Evolutionary conservation across 2,888 invertebrate genomes (phyloP).

Genomic region (Ametastegia equiseti): DNA sequence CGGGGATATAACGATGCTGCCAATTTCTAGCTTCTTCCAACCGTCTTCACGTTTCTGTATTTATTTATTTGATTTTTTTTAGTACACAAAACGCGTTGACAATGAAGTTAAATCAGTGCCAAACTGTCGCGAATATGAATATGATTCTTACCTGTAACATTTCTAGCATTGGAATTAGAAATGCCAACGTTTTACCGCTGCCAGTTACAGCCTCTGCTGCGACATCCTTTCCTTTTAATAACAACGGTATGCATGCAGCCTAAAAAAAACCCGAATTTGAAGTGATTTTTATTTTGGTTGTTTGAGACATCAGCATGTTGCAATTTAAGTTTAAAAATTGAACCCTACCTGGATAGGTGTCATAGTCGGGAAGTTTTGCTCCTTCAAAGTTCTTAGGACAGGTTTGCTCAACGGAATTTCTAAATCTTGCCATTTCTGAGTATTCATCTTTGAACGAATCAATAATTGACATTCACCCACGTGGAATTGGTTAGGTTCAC

Average conservation of each 20-base stretch:
- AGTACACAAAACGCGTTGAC: slow-evolving; percentile 27
- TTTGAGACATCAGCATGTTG: background rate
- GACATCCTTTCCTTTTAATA: slow-evolving; percentile 95
- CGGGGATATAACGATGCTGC: slow-evolving; percentile 94
- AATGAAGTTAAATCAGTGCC: background rate
- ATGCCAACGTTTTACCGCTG: slow-evolving; percentile 98
- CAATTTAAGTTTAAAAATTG: background rate
- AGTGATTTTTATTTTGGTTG: background rate
- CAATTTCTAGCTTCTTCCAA: slow-evolving; percentile 87
- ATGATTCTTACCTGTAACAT: slow-evolving; percentile 79
- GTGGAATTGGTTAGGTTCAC: slow-evolving; percentile 21
- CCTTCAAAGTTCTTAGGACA: slow-evolving; percentile 76
- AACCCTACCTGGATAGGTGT: slow-evolving; percentile 79
- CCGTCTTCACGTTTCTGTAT: slow-evolving; percentile 80
- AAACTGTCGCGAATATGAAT: background rate
- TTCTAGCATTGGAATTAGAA: slow-evolving; percentile 94
- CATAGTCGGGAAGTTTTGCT: slow-evolving; percentile 78
- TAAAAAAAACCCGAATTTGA: slow-evolving; percentile 68
- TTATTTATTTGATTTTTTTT: too few relatives aligned
- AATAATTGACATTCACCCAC: slow-evolving; percentile 1
- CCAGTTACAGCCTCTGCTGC: slow-evolving; percentile 99
- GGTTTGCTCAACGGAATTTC: slow-evolving; percentile 74
- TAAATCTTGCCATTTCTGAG: slow-evolving; percentile 77
- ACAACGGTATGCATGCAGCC: slow-evolving; percentile 92
- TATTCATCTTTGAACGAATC: slow-evolving; percentile 61